Base-by-base conservation (phyloP, 1,140 invertebrate genomes). In the Bombus pyrosoma region DNA sequence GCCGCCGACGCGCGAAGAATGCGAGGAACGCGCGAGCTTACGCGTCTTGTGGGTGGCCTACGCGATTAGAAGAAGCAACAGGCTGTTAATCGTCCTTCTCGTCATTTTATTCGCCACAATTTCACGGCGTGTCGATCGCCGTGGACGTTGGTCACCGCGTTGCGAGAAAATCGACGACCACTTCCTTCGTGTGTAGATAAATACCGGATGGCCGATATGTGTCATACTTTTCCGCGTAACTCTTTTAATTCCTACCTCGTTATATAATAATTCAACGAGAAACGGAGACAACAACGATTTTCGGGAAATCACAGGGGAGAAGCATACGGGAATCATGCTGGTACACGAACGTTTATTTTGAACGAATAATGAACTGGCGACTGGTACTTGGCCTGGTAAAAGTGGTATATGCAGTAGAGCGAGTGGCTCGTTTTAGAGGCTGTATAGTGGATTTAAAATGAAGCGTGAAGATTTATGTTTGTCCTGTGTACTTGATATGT, bases 131-230 rank as follows among this genome's bases (percentile, higher is more conserved):
- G 37, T 32, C 57, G 57, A 66, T 32, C 43, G 62, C 8, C 62
- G 62, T n/a, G 34, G 59, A 68, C 25, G 37, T 3, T 66, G 6
- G 13, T 53, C 39, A 25, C 4, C 76, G 57, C 62, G 41, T 64
- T 64, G 39, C 64, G 32, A 41, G 89, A 87, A 91, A 88, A 89
- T 84, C 82, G 80, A 86, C 78, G 39, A 81, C 86, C 86, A 86
- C 89, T 92, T 92, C 92, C 92, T 89, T 75, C 81, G 87, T 72
- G 75, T 68, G 81, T 75, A 87, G 92, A 92, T 93, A 91, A 91
- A 81, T 83, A 8, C 28, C 53, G 43, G 57, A 81, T 41, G 77
- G 76, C 12, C 75, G 64, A 66, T 2, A 43, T 25, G 62, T 69
- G 41, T 72, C 34, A 81, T 66, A 28, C 64, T 53, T 68, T 4